Base-by-base conservation (phyloP, 2,113 vertebrate species). In the Upupa epops region DNA sequence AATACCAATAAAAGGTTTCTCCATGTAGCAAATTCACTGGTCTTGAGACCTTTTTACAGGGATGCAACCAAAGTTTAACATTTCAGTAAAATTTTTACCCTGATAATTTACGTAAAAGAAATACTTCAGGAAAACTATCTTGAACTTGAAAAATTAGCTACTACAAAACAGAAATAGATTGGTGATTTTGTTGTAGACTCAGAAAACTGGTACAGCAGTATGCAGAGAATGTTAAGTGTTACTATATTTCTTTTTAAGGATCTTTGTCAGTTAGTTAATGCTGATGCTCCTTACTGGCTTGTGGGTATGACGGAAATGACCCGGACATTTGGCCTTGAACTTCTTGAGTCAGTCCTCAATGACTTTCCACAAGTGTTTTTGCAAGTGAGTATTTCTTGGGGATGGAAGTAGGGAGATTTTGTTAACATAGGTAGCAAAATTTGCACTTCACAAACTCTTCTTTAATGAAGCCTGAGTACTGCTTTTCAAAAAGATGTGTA, bases 261-360 rank as follows among this genome's bases (percentile, higher is more conserved):
- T 91, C 96, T 99, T 83, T 99, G 99, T 96, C 99, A 99, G 92
- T 96, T 99, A 79, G 99, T 99, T 96, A 99, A 99, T 78, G 99
- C 99, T 34, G 99, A 99, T 77, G 99, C 99, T 88, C 99, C 99
- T 78, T 99, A 99, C 95, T 99, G 99, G 99, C 97, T 99, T 7
- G 98, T 99, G 88, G 99, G 99, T 58, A 99, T 99, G 99, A 99
- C 99, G 6, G 99, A 99, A 97, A 99, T 99, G 99, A 99, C 99
- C 0, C 97, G 99, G 59, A 99, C 99, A 0, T 99, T 99, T 96
- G 99, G 99, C 71, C 98, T 99, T 52, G 99, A 99, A 96, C 98
- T 99, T 86, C 98, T 99, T 61, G 99, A 99, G 95, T 99, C 99
- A 2, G 99, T 99, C 80, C 98, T 99, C 54, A 99, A 99, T 96